Evolutionary conservation across 2,888 invertebrate species (phyloP), one percentile per base, ranked within the genome.

Genomic region (Hemicrepidius hirtus): DNA sequence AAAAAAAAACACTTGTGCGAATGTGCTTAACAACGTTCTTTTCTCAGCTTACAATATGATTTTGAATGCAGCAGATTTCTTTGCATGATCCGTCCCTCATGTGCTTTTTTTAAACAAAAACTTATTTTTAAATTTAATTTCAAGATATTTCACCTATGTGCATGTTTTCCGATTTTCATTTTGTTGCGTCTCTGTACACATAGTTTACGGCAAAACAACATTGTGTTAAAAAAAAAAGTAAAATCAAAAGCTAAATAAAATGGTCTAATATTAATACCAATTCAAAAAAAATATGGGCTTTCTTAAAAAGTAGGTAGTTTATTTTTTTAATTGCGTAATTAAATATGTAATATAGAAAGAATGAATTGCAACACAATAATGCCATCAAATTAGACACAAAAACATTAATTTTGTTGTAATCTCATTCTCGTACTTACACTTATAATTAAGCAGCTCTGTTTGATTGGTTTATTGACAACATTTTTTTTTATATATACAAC

Each of bases 181-280:
- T 50, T 32, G 40, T 62, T 68, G 62, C 68, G 41, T 62, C 40
- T 44, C 18, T 62, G 68, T 60, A 49, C 41, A 55, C 74, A 74
- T 76, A 70, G 64, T 80, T 84, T 85, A 85, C 85, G 85, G 85
- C 85, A 85, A 85, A 85, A 85, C 85, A 85, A 85, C 85, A 85
- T 85, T 84, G 77, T 79, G 63, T 78, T 70, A 70, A 71, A 69
- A 60, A 68, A n/a, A 75, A 73, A 75, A 75, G 72, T 76, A 69
- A 76, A 71, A 57, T 55, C 70, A 40, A 20, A n/a, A 60, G 57
- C 21, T 65, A 71, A 75, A 73, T 53, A 69, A 73, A 67, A 62
- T 37, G 63, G 55, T 49, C 50, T 67, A 65, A 67, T 21, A 57
- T 46, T 37, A 10, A 49, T 37, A 64, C 35, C 46, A 44, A 65